These are phyloP conservation scores for Drosophila melanogaster DNA, from an alignment of 1,140 invertebrate genomes.

Conservation along the genomic window Release_6_plus_ISO1_MT NT_033777.3:7785001-7785500, in stretches of 20 bases:
- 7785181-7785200: slow-evolving; percentile 68
- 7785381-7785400: too few species aligned
- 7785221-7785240: slow-evolving; percentile 58
- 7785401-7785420: too few species aligned
- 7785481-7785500: too few species aligned
- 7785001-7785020: slow-evolving; percentile 89
- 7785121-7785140: not conserved
- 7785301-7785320: slow-evolving; percentile 68
- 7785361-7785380: too few species aligned
- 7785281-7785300: slow-evolving; percentile 67
- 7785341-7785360: not conserved
- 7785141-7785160: too few species aligned
- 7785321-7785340: slow-evolving; percentile 3
- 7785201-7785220: slow-evolving; percentile 76
- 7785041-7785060: slow-evolving; percentile 88
- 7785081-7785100: slow-evolving; percentile 86
- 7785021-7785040: slow-evolving; percentile 88
- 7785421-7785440: too few species aligned
- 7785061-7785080: slow-evolving; percentile 86
- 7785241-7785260: slow-evolving; percentile 13
- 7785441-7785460: too few species aligned
- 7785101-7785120: slow-evolving; percentile 61
- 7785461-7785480: too few species aligned
- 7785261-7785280: slow-evolving; percentile 51
- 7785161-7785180: slow-evolving; percentile 46